These are phyloP conservation scores for Fopius arisanus DNA, from an alignment of 1,140 invertebrate species.

Conservation along the genomic window DNA sequence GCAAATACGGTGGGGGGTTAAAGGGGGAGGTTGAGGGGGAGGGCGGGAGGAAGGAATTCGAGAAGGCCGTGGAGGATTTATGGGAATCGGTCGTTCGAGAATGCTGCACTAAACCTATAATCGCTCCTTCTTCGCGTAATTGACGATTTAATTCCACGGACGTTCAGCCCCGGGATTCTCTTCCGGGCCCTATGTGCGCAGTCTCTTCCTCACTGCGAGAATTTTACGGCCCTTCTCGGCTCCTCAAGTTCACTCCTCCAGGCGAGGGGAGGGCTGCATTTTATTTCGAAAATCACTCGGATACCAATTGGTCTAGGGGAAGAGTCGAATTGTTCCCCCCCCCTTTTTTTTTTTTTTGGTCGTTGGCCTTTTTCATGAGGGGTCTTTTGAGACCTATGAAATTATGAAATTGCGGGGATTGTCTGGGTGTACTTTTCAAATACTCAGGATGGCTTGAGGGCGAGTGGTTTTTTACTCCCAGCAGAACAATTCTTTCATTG, in stretches of 20 bases:
- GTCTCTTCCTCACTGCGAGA: neutral
- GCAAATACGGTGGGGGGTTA: conserved; percentile 20
- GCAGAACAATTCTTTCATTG: too few relatives aligned
- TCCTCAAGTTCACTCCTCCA: neutral
- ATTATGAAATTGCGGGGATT: too few relatives aligned
- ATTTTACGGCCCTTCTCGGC: neutral
- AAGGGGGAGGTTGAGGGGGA: conserved; percentile 4
- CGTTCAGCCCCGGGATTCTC: conserved; percentile 1
- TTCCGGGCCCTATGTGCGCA: conserved; percentile 6
- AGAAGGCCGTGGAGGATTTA: conserved; percentile 35
- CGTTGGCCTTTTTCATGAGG: too few relatives aligned
- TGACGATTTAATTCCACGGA: conserved; percentile 54
- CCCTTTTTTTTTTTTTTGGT: too few relatives aligned
- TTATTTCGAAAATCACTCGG: too few relatives aligned
- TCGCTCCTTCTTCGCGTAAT: conserved; percentile 55
- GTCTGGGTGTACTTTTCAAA: too few relatives aligned
- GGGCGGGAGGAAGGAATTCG: conserved; percentile 18
- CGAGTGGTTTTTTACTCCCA: too few relatives aligned
- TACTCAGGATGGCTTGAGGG: too few relatives aligned
- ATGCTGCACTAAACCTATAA: conserved; percentile 56
- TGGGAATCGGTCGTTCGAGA: conserved; percentile 49
- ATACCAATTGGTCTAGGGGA: too few relatives aligned
- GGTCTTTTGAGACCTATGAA: too few relatives aligned
- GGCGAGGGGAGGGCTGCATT: too few relatives aligned
- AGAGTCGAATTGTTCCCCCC: too few relatives aligned